A percentile compares a stretch with the other conserved stretches of the same genome.
phyloP scores from a whole-genome alignment of 1,140 invertebrate species.

The Vanessa atalanta region DNA sequence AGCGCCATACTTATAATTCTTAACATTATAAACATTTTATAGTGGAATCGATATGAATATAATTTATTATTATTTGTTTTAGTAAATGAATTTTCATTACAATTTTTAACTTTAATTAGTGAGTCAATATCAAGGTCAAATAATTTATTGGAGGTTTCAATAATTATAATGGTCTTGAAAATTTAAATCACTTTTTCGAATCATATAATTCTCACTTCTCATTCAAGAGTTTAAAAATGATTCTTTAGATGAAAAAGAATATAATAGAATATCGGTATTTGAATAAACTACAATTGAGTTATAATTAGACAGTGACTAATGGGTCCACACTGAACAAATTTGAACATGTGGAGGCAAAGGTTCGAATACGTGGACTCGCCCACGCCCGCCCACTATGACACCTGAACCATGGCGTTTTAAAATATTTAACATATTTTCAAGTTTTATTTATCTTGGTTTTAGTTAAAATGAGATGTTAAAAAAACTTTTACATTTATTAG shows the following conservation, averaged over 20 bases:
- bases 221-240: background rate
- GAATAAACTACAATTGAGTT: conserved; percentile 63
- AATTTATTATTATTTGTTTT: background rate
- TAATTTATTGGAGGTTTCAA: background rate
- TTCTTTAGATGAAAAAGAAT: background rate
- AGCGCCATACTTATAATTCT: conserved; percentile 44
- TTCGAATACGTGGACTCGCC: conserved; percentile 55
- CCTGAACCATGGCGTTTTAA: conserved; percentile 33
- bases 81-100: background rate
- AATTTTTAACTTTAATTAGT: conserved; percentile 1
- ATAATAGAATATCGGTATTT: conserved; percentile 39
- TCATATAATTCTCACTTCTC: background rate
- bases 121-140: conserved; percentile 29
- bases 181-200: background rate
- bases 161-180: background rate
- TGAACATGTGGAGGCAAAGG: conserved; percentile 56
- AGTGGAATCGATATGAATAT: background rate
- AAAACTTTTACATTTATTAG: background rate
- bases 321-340: conserved; percentile 57
- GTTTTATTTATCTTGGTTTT: background rate
- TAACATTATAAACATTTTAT: background rate
- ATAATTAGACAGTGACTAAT: conserved; percentile 74
- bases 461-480: background rate
- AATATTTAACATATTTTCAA: conserved; percentile 16
- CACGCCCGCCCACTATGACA: conserved; percentile 47